These are phyloP conservation scores for Actias luna DNA, from an alignment of 2,888 invertebrate species.

Conservation along the genomic window DNA sequence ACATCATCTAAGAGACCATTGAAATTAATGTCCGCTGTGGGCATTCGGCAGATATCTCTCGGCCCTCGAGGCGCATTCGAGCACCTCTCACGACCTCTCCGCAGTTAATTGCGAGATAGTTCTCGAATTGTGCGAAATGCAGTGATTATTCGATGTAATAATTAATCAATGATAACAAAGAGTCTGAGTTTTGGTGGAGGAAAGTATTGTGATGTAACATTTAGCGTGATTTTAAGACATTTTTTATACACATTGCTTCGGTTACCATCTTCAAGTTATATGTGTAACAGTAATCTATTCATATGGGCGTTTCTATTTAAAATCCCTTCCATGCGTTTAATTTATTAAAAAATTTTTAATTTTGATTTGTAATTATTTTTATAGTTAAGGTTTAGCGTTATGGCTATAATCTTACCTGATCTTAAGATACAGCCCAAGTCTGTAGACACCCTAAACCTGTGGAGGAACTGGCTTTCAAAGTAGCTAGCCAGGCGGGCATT, in stretches of 20 bases:
- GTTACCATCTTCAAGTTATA: background rate
- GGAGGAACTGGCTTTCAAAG: no score
- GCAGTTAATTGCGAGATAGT: conserved; percentile 14
- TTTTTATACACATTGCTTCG: background rate
- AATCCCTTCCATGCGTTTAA: no score
- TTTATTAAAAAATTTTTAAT: no score
- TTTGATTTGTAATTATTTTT: no score
- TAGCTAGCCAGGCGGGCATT: no score
- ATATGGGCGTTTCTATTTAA: no score
- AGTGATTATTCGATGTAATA: background rate
- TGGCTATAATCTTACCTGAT: no score
- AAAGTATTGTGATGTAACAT: background rate
- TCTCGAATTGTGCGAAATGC: background rate
- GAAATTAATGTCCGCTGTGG: conserved; percentile 14
- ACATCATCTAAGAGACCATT: conserved; percentile 16
- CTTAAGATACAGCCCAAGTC: no score
- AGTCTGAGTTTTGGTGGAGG: background rate
- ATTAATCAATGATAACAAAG: background rate
- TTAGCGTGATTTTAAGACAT: background rate
- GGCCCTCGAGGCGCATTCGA: background rate
- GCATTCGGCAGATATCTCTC: conserved; percentile 12
- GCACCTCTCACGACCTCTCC: conserved; percentile 14
- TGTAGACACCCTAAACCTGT: no score
- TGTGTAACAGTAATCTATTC: no score
- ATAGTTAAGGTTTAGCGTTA: no score